phyloP scores from a whole-genome alignment of 2,797 vertebrate genomes.

The Tenualosa thibaudeaui region DNA sequence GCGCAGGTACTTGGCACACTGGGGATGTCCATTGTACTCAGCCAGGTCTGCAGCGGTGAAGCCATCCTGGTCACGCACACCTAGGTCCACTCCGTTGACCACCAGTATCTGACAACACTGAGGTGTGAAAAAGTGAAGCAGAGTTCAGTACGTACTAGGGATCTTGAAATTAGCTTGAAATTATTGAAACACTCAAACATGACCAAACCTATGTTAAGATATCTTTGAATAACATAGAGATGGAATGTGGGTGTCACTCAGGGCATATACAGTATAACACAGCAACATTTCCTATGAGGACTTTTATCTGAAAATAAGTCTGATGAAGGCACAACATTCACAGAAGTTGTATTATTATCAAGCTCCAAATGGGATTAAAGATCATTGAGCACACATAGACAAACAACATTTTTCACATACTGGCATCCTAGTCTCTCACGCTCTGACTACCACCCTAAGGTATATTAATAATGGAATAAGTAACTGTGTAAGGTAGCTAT shows the following conservation, averaged over 20 bases:
- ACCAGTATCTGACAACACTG: constrained; percentile 98
- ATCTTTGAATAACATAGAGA: neutral
- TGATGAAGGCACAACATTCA: neutral
- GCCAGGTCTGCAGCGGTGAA: constrained; percentile 91
- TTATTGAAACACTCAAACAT: neutral
- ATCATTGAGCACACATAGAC: neutral
- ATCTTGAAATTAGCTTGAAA: neutral
- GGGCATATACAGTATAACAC: too few species aligned
- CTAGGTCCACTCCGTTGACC: constrained; percentile 91
- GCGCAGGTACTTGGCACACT: constrained; percentile 94
- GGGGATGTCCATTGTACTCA: constrained; percentile 88
- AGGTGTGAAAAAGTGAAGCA: neutral
- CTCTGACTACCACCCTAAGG: too few species aligned
- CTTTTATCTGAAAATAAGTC: neutral
- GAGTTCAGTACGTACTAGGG: neutral
- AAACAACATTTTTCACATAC: neutral
- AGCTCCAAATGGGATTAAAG: neutral
- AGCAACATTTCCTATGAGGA: too few species aligned
- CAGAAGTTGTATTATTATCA: neutral
- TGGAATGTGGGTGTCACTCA: neutral
- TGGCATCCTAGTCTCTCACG: neutral
- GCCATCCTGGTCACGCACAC: constrained; percentile 85
- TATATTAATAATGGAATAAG: too few species aligned
- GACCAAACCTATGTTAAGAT: neutral
- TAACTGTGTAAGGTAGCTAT: too few species aligned